These are phyloP conservation scores for Apocheima hispidaria DNA, from an alignment of 2,888 invertebrate genomes.

Conservation along the genomic window DNA sequence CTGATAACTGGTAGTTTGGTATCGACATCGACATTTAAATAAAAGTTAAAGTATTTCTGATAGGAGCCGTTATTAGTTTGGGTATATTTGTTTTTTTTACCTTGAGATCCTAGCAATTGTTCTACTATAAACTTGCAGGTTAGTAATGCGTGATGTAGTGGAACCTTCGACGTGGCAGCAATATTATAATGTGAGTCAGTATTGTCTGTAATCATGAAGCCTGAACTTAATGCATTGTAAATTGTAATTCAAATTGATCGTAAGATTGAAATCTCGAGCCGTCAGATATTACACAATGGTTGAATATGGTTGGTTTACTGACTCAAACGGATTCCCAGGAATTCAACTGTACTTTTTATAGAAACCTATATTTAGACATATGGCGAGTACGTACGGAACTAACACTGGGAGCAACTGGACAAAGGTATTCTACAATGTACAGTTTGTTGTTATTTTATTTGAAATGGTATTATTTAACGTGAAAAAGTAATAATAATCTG, in stretches of 20 bases:
- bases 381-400: conserved; percentile 58
- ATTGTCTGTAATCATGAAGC: conserved; percentile 12
- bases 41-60: conserved; percentile 19
- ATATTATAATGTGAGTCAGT: conserved; percentile 39
- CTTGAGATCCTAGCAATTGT: conserved; percentile 30
- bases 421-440: conserved; percentile 49
- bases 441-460: conserved; percentile 7
- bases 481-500: no score
- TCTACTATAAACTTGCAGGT: conserved; percentile 53
- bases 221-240: conserved; percentile 32
- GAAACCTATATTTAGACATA: conserved; percentile 70
- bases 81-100: neutral
- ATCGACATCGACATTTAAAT: conserved; percentile 30
- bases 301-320: conserved; percentile 29
- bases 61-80: conserved; percentile 2
- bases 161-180: conserved; percentile 58
- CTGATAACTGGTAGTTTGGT: conserved; percentile 39
- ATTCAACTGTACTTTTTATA: conserved; percentile 70
- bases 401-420: conserved; percentile 55
- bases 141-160: conserved; percentile 52
- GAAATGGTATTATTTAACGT: neutral
- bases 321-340: conserved; percentile 59
- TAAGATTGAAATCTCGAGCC: conserved; percentile 24
- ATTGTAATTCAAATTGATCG: conserved; percentile 30
- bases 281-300: conserved; percentile 28